Conservation (phyloP, 2,888 invertebrate species). For the Stenoptilia bipunctidactyla region DNA sequence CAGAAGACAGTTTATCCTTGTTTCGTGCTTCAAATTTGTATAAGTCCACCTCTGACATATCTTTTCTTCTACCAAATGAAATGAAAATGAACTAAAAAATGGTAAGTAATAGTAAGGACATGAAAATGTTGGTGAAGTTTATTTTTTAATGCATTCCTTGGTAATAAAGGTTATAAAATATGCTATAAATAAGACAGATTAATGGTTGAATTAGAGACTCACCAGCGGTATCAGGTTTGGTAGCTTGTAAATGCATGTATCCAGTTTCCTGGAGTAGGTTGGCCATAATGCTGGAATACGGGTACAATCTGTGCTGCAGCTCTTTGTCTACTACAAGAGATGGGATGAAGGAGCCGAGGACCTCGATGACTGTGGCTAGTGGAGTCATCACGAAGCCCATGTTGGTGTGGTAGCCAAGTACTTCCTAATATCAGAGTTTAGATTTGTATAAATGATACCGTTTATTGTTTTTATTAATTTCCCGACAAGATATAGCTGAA, state of each 20-base stretch:
- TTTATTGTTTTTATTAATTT: background rate
- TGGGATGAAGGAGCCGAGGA: slow-evolving; percentile 26
- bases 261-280: slow-evolving; percentile 22
- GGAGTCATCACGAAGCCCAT: slow-evolving; percentile 51
- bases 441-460: background rate
- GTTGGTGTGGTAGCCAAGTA: slow-evolving; percentile 69
- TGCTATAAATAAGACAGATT: too few relatives aligned
- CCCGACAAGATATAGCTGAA: background rate
- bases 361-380: slow-evolving; percentile 26
- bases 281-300: slow-evolving; percentile 14
- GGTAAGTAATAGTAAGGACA: too few relatives aligned
- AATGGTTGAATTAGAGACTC: too few relatives aligned
- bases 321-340: slow-evolving; percentile 50
- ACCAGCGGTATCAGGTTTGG: slow-evolving; percentile 90
- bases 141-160: too few relatives aligned
- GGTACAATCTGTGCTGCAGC: slow-evolving; percentile 24
- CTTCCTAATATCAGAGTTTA: slow-evolving; percentile 25
- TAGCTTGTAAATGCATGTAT: slow-evolving; percentile 80
- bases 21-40: too few relatives aligned
- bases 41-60: too few relatives aligned
- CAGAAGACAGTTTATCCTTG: too few relatives aligned
- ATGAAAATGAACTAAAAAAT: too few relatives aligned
- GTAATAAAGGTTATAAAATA: too few relatives aligned
- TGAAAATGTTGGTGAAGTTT: too few relatives aligned
- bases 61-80: too few relatives aligned